Base-by-base conservation (phyloP, 1,140 invertebrate genomes). In the Scylla paramamosain region DNA sequence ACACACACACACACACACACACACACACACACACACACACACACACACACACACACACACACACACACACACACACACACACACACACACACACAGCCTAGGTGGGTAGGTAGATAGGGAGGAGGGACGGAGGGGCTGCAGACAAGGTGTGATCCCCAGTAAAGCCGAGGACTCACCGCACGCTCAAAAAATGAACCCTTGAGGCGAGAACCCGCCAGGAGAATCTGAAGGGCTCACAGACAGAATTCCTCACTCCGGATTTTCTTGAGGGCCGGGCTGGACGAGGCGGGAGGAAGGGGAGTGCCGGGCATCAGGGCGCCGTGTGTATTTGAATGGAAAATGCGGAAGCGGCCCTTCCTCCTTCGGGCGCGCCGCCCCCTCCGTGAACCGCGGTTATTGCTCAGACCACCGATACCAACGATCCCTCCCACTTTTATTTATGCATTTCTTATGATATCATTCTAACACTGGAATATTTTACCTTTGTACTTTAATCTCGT, bases 321-420 rank as follows among this genome's bases (percentile, higher is more conserved):
- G 31, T 89, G 88, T 89, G 32, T n/a, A 46, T 89, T 89, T 89
- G 88, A 89, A 89, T 89, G 88, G 88, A 89, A 89, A 89, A 89
- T 46, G 88, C 88, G 45, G 88, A 29, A n/a, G 20, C 67, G 67
- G 67, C 67, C 67, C 6, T n/a, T n/a, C 20, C 20, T n/a, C 67
- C 67, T 77, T 25, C 20, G n/a, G 67, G 67, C 20, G 67, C 67
- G 67, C 67, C 0, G 52, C 52, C 52, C 88, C 12, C 10, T 31
- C 39, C 32, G 16, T 89, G 88, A 89, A n/a, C 48, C 28, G 16
- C 46, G n/a, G 59, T 91, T 91, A 59, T 52, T 29, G 89, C 25
- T 46, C 88, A 28, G 25, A 16, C 46, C 89, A 59, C 14, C 46
- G 46, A 91, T 91, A 32, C 28, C 46, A 91, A 91, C 59, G 89